A percentile compares a stretch with the other conserved stretches of the same genome.
These are phyloP conservation scores for Gymnobelideus leadbeateri DNA, from an alignment of 2,113 vertebrate species.

Conservation along the genomic window DNA sequence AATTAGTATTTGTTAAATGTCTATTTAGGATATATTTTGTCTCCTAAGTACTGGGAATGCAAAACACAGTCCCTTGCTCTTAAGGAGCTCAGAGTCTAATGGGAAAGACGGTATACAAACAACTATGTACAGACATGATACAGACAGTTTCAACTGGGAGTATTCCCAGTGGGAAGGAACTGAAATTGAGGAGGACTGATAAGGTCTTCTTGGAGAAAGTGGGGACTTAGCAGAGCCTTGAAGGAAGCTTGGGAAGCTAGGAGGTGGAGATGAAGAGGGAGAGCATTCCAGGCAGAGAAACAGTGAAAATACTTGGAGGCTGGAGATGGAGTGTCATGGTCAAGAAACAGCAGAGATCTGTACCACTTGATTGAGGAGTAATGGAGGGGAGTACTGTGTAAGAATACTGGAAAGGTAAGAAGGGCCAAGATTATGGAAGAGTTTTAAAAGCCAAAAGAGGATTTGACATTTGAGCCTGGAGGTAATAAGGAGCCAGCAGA, in stretches of 20 bases:
- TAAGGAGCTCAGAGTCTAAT: not conserved
- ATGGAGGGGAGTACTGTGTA: not conserved
- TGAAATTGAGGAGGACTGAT: not conserved
- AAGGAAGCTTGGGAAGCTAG: not conserved
- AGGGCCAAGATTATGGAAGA: not conserved
- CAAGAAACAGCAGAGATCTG: not conserved
- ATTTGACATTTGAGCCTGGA: not conserved
- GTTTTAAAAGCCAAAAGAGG: not conserved
- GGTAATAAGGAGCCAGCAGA: not conserved
- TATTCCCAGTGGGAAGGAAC: not conserved
- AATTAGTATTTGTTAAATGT: not conserved
- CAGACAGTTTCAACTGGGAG: not conserved
- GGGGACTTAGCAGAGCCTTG: not conserved
- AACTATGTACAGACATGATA: not conserved
- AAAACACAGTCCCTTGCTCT: not conserved
- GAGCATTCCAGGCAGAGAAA: not conserved
- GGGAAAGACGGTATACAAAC: not conserved
- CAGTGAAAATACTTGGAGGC: not conserved
- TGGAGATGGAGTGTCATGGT: not conserved
- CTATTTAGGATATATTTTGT: not conserved
- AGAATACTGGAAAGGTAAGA: not conserved
- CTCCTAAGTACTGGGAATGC: not conserved
- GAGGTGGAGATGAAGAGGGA: not conserved
- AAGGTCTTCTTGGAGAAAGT: not conserved
- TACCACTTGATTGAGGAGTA: not conserved